Evolutionary conservation across 2,113 vertebrate genomes (phyloP), one percentile per base, ranked within the genome.

Genomic region (Sinocyclocheilus anophthalmus): DNA sequence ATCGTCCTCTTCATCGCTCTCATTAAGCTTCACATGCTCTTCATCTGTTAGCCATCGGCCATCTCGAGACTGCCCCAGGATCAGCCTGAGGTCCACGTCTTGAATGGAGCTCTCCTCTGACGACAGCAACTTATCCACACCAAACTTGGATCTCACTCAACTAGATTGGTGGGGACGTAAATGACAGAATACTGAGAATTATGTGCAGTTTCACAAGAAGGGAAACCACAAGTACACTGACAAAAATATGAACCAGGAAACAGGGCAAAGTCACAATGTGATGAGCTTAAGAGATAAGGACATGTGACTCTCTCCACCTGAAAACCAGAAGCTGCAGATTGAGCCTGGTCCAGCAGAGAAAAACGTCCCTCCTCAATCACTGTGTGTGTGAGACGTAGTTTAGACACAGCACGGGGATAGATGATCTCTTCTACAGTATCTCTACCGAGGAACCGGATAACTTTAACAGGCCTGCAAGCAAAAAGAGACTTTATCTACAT

Each of bases 341-440:
- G 92, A 26, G 86, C 91, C 24, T 92, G 92, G 22, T 95, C 90
- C 88, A 97, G 93, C 80, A 96, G 88, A 69, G 97, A 96, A 90
- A 98, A 97, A 30, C 96, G 97, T 0, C 97, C 97, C 1, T 96
- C 96, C 92, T 96, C 96, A 0, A 97, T 95, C 70, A 99, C 76
- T 0, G 93, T 87, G 76, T 89, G 95, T 89, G 97, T 97, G 86
- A 99, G 96, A 1, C 91, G 93, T 84, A 99, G 91, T 88, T 99
- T 99, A 26, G 96, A 96, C 22, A 90, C 89, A 0, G 97, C 97
- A 13, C 94, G 95, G 12, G 95, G 91, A 84, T 95, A 97, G 88
- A 98, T 95, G 0, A 97, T 95, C 91, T 99, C 97, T 92, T 99
- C 98, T 87, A 99, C 91, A 0, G 97, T 98, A 89, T 98, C 96